These are phyloP conservation scores for Gryon sp. DNA, from an alignment of 1,140 invertebrate genomes.

Conservation along the genomic window DNA sequence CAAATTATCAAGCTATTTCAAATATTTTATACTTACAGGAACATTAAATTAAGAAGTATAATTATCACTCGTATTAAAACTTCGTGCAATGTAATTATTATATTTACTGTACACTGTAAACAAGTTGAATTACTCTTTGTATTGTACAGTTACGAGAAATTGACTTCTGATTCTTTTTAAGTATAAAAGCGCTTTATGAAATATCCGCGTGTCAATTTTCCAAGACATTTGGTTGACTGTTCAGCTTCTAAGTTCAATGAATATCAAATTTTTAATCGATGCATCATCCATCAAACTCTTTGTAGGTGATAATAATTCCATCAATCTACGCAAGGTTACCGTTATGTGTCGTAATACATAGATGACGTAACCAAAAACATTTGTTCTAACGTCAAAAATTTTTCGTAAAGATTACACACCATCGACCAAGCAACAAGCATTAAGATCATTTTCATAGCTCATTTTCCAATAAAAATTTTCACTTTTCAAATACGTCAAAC, in stretches of 20 bases:
- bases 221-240: slow-evolving; percentile 6
- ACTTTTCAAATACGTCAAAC: slow-evolving; percentile 48
- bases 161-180: slow-evolving; percentile 1
- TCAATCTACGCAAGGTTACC: slow-evolving; percentile 17
- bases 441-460: slow-evolving; percentile 12
- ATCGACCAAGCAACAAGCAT: slow-evolving; percentile 20
- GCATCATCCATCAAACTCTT: slow-evolving; percentile 40
- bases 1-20: slow-evolving; percentile 32
- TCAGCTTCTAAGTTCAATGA: slow-evolving; percentile 16
- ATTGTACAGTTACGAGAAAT: slow-evolving; percentile 7
- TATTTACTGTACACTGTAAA: too few relatives aligned
- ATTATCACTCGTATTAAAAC: slow-evolving; percentile 1
- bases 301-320: slow-evolving; percentile 48
- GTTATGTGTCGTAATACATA: slow-evolving; percentile 32
- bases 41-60: slow-evolving; percentile 19
- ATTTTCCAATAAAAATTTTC: slow-evolving; percentile 53
- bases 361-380: slow-evolving; percentile 14
- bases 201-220: slow-evolving; percentile 14
- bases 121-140: too few relatives aligned
- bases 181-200: not conserved
- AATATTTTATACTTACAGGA: slow-evolving; percentile 22
- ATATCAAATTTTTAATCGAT: slow-evolving; percentile 36
- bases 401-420: slow-evolving; percentile 24
- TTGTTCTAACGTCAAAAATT: slow-evolving; percentile 26
- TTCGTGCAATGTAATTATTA: too few relatives aligned